Base-by-base conservation (phyloP, 2,113 vertebrate species). In the Neotoma lepida region DNA sequence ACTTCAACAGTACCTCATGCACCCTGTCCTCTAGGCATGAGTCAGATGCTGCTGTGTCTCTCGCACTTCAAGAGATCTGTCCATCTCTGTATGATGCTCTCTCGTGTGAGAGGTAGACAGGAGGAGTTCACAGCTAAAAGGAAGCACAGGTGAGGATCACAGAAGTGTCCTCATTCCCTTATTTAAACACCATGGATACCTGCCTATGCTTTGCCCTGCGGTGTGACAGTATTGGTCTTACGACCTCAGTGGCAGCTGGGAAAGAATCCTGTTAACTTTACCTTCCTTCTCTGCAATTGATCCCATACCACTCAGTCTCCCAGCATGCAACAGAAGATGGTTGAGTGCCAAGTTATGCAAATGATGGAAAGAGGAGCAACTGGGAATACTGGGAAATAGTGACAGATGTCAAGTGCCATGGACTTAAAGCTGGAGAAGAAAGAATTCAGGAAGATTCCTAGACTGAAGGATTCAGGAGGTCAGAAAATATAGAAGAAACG, bases 121-220 rank as follows among this genome's bases (percentile, higher is more conserved):
- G 44, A 88, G 88, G 77, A 73, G 61, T 9, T 89, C 68, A 73
- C 8, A 91, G 84, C 80, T 89, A 61, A 64, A 56, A 44, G 20
- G 46, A 80, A 89, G 71, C 30, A 8, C 86, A 81, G 10, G 2
- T 54, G 90, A 95, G 54, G 39, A 46, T 56, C 41, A 54, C 46
- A 86, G 90, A 86, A n/a, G 66, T 64, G 82, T 76, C 86, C 84
- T 88, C 76, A 56, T 24, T 54, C 35, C 70, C 13, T 64, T 85
- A 64, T 90, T 92, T 44, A 76, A 70, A 66, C 41, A 54, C 58
- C 74, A 44, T n/a, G 24, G 44, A 35, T 28, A 90, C 9, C 28
- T 15, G 33, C 44, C 51, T 56, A 56, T 14, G 54, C 24, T 78
- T 73, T 73, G 90, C 54, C 74, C 76, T 87, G 74, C 61, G 56